Evolutionary conservation across 2,888 invertebrate genomes (phyloP), one percentile per base, ranked within the genome.

Genomic region (Ectemnius lituratus): DNA sequence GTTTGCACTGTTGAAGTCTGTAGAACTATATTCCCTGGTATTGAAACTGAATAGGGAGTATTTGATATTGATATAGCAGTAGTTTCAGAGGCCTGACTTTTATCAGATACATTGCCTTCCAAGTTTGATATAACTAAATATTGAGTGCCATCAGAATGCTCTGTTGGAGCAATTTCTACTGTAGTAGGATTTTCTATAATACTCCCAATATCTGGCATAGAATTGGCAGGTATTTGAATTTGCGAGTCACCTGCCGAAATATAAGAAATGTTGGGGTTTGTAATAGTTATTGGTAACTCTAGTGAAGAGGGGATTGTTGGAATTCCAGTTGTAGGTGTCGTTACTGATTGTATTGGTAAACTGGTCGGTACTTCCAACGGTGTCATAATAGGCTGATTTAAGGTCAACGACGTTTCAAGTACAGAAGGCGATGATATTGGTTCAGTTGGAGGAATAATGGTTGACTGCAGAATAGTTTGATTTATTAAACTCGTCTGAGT

Each of bases 371-470:
- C 93, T 89, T 96, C 96, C 28, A 95, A 91, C 0, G 96, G 95
- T 1, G 96, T 95, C 96, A 96, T 96, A 66, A 96, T 96, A 0
- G 96, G 95, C 89, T 95, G 95, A 86, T 96, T 93, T 16, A 96
- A 92, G 13, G 94, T 93, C 4, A 95, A 92, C 81, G 95, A 96
- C 0, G 96, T 96, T 89, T 96, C 96, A 3, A 94, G 93, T 0
- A 96, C 95, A 77, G 94, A 93, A 70, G 94, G 90, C 28, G 92
- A 92, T 68, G 92, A 91, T 84, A 92, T 91, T 90, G 90, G 93
- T 91, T 84, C 93, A 88, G 70, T 93, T 87, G 82, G 93, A 90
- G 90, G 92, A 91, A 75, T 94, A 92, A 90, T 94, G 92, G 90
- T 90, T 1, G 90, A 88, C 20, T 90, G 91, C 16, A 90, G 72